Conservation (phyloP, 30 jellyfish, hydroid and myxozoan genomes). For the Catostylus mosaicus region DNA sequence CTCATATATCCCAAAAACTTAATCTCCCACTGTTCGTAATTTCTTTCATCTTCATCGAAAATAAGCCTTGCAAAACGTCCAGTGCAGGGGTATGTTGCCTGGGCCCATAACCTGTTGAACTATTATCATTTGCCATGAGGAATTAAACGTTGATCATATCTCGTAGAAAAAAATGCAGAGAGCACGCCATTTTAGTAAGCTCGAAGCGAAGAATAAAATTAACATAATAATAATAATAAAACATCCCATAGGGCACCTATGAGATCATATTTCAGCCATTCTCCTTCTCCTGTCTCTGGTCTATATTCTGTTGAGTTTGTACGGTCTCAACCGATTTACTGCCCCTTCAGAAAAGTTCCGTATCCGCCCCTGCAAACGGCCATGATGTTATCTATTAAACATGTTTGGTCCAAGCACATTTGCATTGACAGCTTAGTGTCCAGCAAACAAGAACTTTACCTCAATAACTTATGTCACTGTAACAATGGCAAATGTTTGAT, state of each 20-base stretch:
- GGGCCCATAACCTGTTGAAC: conserved; percentile 72
- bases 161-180: not conserved
- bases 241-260: not conserved
- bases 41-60: conserved; percentile 69
- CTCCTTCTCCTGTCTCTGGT: too few relatives aligned
- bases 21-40: conserved; percentile 61
- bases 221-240: not conserved
- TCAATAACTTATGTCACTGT: too few relatives aligned
- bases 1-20: conserved; percentile 55
- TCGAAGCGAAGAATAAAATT: conserved; percentile 3
- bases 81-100: conserved; percentile 16
- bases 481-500: too few relatives aligned
- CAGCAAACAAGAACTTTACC: too few relatives aligned
- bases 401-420: too few relatives aligned
- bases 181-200: conserved; percentile 4
- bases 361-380: too few relatives aligned
- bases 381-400: too few relatives aligned
- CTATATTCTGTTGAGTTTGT: too few relatives aligned
- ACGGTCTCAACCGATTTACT: too few relatives aligned
- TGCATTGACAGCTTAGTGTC: too few relatives aligned
- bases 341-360: too few relatives aligned
- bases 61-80: conserved; percentile 16
- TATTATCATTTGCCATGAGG: conserved; percentile 8
- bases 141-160: not conserved
- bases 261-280: conserved; percentile 17